These are phyloP conservation scores for Patella vulgata DNA, from an alignment of 1,140 invertebrate genomes.

Conservation along the genomic window DNA sequence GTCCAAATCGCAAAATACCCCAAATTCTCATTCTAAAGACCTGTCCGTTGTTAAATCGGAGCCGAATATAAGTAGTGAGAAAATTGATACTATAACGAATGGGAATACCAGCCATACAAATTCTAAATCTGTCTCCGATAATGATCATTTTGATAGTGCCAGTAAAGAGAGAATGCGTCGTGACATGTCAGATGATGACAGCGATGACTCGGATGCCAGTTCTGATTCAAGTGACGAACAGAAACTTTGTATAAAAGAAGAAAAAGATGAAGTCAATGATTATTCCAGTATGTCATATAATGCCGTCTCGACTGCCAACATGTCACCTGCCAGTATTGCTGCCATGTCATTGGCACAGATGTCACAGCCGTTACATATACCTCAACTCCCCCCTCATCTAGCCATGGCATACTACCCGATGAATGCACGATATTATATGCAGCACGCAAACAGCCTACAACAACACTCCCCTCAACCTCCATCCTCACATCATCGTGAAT, in stretches of 20 bases:
- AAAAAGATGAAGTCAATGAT: constrained; percentile 16
- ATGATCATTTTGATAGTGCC: no score
- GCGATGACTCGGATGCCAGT: no score
- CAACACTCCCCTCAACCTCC: constrained; percentile 13
- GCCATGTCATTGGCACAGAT: constrained; percentile 40
- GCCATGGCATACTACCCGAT: constrained; percentile 60
- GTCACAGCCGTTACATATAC: constrained; percentile 49
- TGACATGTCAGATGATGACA: no score
- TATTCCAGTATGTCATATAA: constrained; percentile 18
- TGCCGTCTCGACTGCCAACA: constrained; percentile 18
- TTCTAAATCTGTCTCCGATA: no score
- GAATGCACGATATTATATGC: constrained; percentile 54
- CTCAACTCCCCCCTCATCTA: constrained; percentile 52
- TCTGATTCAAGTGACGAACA: no score
- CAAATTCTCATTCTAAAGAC: no score
- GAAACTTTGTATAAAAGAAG: constrained; percentile 3
- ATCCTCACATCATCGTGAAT: constrained; percentile 28
- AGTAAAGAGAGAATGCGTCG: no score
- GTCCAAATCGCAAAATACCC: no score
- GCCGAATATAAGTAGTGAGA: no score
- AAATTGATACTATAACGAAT: no score
- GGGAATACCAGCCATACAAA: no score
- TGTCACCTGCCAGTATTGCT: constrained; percentile 37
- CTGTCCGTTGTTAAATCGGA: no score
- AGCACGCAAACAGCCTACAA: constrained; percentile 33